Percentiles rank a stretch among this genome's conserved stretches.
phyloP scores from a whole-genome alignment of 2,797 vertebrate species.

The Schizopygopsis malacanthus region DNA sequence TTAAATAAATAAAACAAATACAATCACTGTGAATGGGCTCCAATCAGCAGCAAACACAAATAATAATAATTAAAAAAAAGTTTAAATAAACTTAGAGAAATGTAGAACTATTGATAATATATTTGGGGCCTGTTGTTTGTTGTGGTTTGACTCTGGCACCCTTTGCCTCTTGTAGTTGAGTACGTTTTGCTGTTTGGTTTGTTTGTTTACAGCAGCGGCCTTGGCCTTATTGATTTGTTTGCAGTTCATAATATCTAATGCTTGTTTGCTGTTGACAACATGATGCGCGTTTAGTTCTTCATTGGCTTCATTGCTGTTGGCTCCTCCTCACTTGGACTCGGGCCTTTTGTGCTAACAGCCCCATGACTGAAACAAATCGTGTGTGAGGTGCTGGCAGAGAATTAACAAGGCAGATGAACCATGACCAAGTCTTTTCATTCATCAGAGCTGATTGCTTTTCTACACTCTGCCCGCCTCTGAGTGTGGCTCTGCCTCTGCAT shows the following conservation, averaged over 20 bases:
- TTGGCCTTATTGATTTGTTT: slow-evolving; percentile 17
- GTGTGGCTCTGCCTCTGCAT: not conserved
- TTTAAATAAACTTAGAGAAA: not conserved
- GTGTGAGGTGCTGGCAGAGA: slow-evolving; percentile 31
- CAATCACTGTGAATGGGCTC: not conserved
- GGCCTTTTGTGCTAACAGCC: slow-evolving; percentile 20
- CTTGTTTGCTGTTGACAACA: slow-evolving; percentile 26
- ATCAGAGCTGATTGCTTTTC: slow-evolving; percentile 35
- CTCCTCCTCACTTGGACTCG: slow-evolving; percentile 29
- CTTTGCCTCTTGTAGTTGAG: not conserved
- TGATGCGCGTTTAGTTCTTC: slow-evolving; percentile 19
- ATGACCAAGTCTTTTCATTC: slow-evolving; percentile 38
- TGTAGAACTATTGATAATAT: not conserved
- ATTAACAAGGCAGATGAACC: slow-evolving; percentile 44
- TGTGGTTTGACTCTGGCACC: not conserved
- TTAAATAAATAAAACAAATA: not conserved
- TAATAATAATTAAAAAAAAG: not conserved
- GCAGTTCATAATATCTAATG: slow-evolving; percentile 35
- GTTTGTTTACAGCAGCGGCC: slow-evolving; percentile 18
- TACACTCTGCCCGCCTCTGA: not conserved
- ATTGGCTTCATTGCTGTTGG: slow-evolving; percentile 9
- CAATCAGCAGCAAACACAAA: not conserved
- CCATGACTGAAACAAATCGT: slow-evolving; percentile 28
- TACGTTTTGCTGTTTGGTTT: not conserved
- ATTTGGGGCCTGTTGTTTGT: not conserved